Evolutionary conservation across 2,113 vertebrate species (phyloP).

Genomic region (Semnornis frantzii): DNA sequence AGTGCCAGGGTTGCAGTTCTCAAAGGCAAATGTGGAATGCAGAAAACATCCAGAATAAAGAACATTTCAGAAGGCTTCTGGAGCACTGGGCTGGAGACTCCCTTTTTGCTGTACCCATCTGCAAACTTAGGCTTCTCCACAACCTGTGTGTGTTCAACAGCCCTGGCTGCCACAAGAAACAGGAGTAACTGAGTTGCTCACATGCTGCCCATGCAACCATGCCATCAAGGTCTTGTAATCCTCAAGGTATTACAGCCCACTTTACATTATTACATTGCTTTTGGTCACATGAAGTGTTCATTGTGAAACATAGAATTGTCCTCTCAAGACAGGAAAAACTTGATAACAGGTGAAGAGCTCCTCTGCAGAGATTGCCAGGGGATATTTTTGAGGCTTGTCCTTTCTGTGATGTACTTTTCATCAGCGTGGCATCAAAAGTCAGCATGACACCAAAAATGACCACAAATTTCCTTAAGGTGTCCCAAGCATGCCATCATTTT

Average conservation of each 20-base stretch:
- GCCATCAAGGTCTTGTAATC: background rate
- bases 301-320: constrained; percentile 1
- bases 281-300: background rate
- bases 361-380: background rate
- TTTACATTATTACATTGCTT: background rate
- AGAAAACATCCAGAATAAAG: background rate
- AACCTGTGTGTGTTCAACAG: accelerated
- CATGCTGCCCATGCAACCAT: background rate
- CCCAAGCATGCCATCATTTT: background rate
- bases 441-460: background rate
- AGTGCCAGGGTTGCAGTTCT: background rate
- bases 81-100: background rate
- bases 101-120: background rate
- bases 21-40: background rate
- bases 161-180: accelerated
- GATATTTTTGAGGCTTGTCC: background rate
- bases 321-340: constrained; percentile 49
- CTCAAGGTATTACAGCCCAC: background rate
- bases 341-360: constrained; percentile 17
- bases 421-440: background rate
- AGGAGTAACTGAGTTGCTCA: accelerated
- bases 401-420: background rate
- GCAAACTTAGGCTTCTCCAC: background rate
- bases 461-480: background rate
- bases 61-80: background rate